A percentile compares a stretch with the other conserved stretches of the same genome.
Evolutionary conservation across 2,888 invertebrate species (phyloP).

Genomic region (Hirtodrosophila confusa): DNA sequence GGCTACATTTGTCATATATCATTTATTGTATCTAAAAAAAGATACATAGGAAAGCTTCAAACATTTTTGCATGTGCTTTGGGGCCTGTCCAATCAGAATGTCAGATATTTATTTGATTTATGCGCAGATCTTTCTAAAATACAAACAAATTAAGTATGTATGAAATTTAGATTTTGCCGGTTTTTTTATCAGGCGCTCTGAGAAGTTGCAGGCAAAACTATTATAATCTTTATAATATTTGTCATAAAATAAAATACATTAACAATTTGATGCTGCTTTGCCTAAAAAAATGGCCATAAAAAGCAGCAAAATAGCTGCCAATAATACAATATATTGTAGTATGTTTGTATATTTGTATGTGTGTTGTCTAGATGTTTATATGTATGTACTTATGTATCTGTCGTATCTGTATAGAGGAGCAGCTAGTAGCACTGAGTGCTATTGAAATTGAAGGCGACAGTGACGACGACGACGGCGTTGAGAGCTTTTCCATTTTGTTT

Average conservation of each 20-base stretch:
- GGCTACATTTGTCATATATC: not conserved
- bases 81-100: conserved; percentile 7
- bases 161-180: too few species aligned
- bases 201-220: conserved; percentile 10
- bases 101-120: not conserved
- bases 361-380: conserved; percentile 24
- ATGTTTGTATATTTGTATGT: conserved; percentile 11
- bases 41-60: not conserved
- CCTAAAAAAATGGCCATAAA: conserved; percentile 44
- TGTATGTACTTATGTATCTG: conserved; percentile 4
- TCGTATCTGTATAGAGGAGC: conserved; percentile 29
- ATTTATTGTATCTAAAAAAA: not conserved
- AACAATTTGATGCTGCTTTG: conserved; percentile 18
- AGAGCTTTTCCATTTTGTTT: conserved; percentile 69
- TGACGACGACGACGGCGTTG: conserved; percentile 42
- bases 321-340: conserved; percentile 33
- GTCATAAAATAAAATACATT: conserved; percentile 27
- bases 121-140: not conserved
- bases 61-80: not conserved
- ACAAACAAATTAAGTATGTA: not conserved
- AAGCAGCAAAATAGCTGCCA: conserved; percentile 56
- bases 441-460: conserved; percentile 76
- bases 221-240: conserved; percentile 8
- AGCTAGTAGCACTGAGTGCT: conserved; percentile 61
- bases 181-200: too few species aligned